These are phyloP conservation scores for Brachypteracias leptosomus DNA, from an alignment of 2,113 vertebrate genomes.

Conservation along the genomic window DNA sequence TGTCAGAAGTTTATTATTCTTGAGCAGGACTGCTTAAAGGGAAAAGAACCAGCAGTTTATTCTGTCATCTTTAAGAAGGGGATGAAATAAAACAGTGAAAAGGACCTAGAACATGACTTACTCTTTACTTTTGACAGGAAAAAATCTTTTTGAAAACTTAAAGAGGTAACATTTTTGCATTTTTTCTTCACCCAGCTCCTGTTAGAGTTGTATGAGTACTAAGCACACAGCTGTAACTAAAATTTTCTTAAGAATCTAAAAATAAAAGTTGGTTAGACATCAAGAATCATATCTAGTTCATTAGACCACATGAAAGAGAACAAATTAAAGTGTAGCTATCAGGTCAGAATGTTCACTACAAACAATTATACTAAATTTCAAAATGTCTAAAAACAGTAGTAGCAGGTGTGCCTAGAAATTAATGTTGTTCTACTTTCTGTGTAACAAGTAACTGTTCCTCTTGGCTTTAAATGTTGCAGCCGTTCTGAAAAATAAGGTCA, in stretches of 20 bases:
- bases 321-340: not conserved
- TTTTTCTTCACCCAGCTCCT: not conserved
- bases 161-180: not conserved
- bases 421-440: not conserved
- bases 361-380: not conserved
- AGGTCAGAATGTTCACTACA: not conserved
- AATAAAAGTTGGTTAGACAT: not conserved
- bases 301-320: not conserved
- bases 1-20: not conserved
- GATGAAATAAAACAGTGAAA: not conserved
- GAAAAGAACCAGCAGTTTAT: not conserved
- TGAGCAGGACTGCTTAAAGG: not conserved
- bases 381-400: not conserved
- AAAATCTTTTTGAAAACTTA: not conserved
- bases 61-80: not conserved
- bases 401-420: not conserved
- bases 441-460: not conserved
- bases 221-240: not conserved
- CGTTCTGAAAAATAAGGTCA: not conserved
- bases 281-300: not conserved
- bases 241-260: conserved; percentile 12
- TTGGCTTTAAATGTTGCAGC: not conserved
- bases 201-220: not conserved
- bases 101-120: not conserved
- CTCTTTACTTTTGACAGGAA: not conserved